Conservation (phyloP, 2,888 invertebrate species). For the Acleris literana region DNA sequence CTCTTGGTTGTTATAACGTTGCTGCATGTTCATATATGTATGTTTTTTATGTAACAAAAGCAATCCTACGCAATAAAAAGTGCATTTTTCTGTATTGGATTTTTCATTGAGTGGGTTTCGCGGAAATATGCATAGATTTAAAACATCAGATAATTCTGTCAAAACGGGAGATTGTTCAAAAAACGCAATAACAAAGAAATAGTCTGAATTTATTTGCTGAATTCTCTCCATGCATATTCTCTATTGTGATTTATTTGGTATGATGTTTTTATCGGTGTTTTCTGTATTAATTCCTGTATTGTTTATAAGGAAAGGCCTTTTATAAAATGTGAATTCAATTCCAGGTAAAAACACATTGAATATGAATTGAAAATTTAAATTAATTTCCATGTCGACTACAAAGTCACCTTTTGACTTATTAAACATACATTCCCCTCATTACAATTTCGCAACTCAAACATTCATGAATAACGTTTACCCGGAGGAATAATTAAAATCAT, state of each 20-base stretch:
- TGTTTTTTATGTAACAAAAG: background rate
- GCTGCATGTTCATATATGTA: slow-evolving; percentile 11
- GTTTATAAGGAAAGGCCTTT: too few species aligned
- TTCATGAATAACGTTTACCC: slow-evolving; percentile 22
- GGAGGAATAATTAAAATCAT: slow-evolving; percentile 32
- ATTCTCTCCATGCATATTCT: too few species aligned
- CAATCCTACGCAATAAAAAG: background rate
- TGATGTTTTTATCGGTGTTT: too few species aligned
- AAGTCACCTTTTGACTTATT: slow-evolving; percentile 10
- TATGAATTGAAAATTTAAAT: background rate
- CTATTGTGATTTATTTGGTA: too few species aligned
- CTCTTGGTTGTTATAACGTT: slow-evolving; percentile 13
- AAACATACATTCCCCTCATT: slow-evolving; percentile 14
- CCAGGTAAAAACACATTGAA: background rate
- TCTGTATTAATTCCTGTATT: too few species aligned
- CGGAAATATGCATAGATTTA: background rate
- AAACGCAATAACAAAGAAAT: too few species aligned
- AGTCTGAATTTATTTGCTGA: too few species aligned
- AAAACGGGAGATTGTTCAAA: too few species aligned
- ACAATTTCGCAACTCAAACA: slow-evolving; percentile 24
- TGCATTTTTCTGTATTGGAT: background rate
- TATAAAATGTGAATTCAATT: background rate
- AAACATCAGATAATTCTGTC: too few species aligned
- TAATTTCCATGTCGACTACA: slow-evolving; percentile 4
- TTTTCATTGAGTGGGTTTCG: background rate